phyloP scores from a whole-genome alignment of 2,113 vertebrate genomes.

The Noctilio leporinus region DNA sequence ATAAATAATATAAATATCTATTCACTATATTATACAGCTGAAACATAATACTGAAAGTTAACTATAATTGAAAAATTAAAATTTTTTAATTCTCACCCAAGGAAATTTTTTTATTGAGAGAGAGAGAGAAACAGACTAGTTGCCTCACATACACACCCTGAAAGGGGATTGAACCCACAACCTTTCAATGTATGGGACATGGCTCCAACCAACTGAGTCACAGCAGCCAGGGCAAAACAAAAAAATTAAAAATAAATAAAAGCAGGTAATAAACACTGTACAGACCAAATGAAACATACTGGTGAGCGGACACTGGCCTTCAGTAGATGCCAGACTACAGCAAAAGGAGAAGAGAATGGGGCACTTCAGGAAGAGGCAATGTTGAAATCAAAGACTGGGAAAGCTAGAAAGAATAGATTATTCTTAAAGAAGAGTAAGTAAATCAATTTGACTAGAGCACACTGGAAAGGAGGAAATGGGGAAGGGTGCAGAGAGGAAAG shows the following conservation, averaged over 20 bases:
- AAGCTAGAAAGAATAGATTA: neutral
- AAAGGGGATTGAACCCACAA: no score
- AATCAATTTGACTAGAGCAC: neutral
- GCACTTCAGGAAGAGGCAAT: neutral
- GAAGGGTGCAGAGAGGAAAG: neutral
- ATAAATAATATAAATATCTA: no score
- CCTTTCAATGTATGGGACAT: no score
- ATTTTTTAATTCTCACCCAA: no score
- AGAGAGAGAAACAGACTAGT: no score
- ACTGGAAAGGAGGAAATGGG: neutral
- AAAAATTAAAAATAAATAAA: slow-evolving; percentile 4
- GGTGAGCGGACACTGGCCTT: neutral
- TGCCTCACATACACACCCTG: no score
- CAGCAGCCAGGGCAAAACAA: neutral
- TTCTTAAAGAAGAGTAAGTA: neutral
- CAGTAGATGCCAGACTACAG: neutral
- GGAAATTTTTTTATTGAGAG: no score
- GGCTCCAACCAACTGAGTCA: no score
- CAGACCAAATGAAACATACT: neutral
- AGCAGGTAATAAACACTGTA: neutral
- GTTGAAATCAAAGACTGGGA: neutral
- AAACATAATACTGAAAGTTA: neutral
- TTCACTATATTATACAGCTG: neutral
- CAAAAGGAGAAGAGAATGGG: neutral
- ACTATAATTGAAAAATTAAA: neutral